Evolutionary conservation across 2,113 vertebrate species (phyloP), one percentile per base, ranked within the genome.

Genomic region (Corydoras sp.): DNA sequence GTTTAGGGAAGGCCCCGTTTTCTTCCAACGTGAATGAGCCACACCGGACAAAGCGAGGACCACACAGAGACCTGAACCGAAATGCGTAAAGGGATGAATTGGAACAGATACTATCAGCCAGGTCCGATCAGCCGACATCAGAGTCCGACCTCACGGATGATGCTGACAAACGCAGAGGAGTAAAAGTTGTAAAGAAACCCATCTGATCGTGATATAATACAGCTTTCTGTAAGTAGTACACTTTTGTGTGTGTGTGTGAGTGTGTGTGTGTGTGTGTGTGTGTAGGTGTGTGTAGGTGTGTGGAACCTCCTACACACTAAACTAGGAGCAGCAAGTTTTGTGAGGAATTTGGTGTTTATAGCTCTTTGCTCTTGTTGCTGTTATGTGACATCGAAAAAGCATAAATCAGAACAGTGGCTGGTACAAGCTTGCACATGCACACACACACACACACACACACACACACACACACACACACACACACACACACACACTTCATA

Each of bases 371-470:
- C 86, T 90, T 93, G 92, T 92, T 91, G 83, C 91, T 89, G 84
- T 89, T 89, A 89, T 90, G 80, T 91, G 92, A 94, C 92, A 91
- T 86, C 88, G 89, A 88, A 85, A 77, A 76, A 79, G 86, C 84
- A 93, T 97, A 94, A 96, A 96, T 95, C 94, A 94, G 91, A 91
- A 90, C 91, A 92, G 91, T 86, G 94, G 83, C 94, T 98, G 93
- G 94, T 98, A 98, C 92, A 86, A 89, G 87, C 88, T 90, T 87
- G 85, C 81, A 90, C 91, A 92, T 87, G 89, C 90, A 88, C 92
- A 88, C 90, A 88, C 85, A 83, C 81, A 85, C 88, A 87, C 77
- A 80, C 86, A 91, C 93, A 95, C 92, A 95, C 94, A 93, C 90
- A 89, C 91, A 62, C 80, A 81, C 64, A 74, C 32, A 68, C 66